Conservation (phyloP, 1,140 invertebrate genomes). For the Stratiolaelaps scimitus region DNA sequence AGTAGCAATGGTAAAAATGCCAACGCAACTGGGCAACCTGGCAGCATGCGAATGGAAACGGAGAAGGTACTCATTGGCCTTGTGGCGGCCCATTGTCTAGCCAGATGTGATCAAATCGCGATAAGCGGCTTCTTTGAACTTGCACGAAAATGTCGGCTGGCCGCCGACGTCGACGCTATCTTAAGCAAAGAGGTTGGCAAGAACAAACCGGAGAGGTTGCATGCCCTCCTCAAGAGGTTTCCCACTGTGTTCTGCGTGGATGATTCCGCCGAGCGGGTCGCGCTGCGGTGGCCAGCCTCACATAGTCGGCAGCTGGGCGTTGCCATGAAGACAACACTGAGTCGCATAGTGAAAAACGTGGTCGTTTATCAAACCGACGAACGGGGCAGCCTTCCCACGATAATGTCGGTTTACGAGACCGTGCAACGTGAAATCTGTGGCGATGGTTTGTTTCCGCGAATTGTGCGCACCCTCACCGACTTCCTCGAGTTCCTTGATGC, state of each 20-base stretch:
- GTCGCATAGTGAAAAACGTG: neutral
- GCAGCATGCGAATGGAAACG: neutral
- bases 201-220: neutral
- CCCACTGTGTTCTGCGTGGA: neutral
- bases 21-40: neutral
- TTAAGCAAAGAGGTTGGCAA: neutral
- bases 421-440: neutral
- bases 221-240: neutral
- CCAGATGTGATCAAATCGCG: neutral
- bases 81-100: neutral
- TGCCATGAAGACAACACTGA: neutral
- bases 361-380: neutral
- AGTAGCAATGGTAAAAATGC: neutral
- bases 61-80: neutral
- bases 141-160: neutral
- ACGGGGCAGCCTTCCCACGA: neutral
- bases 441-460: neutral
- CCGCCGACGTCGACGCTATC: neutral
- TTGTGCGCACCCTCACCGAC: neutral
- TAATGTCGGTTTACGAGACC: neutral
- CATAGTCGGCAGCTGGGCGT: neutral
- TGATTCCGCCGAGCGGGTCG: neutral
- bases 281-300: neutral
- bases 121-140: neutral
- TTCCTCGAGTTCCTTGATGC: slow-evolving; percentile 20